A percentile compares a stretch with the other conserved stretches of the same genome.
These are phyloP conservation scores for Palythoa heliodiscus DNA, from an alignment of 92 coral and sea anemone species.

Conservation along the genomic window DNA sequence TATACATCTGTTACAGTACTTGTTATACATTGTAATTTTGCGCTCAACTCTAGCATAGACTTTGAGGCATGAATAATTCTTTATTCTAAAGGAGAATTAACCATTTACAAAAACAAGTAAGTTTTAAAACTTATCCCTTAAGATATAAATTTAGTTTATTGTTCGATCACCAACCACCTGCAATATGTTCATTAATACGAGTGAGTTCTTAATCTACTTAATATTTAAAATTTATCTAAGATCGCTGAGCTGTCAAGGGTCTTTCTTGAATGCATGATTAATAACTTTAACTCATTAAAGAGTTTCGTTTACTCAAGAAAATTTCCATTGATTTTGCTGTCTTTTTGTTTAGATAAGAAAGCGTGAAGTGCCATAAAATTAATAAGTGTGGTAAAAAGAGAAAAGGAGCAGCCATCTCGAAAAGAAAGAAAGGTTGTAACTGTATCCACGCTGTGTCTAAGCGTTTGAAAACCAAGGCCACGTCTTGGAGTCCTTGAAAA, in stretches of 20 bases:
- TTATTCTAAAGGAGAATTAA: no score
- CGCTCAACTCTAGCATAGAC: no score
- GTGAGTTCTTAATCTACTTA: neutral
- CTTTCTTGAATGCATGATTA: slow-evolving; percentile 35
- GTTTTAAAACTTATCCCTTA: no score
- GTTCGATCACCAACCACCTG: no score
- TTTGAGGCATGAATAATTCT: no score
- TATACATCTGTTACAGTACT: no score
- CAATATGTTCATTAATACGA: neutral
- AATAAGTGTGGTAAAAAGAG: neutral
- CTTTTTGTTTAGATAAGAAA: slow-evolving; percentile 31
- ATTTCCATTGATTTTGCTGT: slow-evolving; percentile 4
- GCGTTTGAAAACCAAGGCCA: neutral
- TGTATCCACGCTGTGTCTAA: no score
- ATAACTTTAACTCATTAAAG: neutral
- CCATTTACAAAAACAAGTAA: no score
- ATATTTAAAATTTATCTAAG: neutral
- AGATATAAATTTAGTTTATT: no score
- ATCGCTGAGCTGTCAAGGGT: neutral
- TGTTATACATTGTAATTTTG: no score
- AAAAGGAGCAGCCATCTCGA: neutral
- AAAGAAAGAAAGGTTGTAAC: neutral
- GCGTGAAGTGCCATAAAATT: slow-evolving; percentile 13
- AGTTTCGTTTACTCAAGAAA: slow-evolving; percentile 23
- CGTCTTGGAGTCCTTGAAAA: neutral